Conservation (phyloP, 1,140 invertebrate genomes). For the Eumaeus atala region DNA sequence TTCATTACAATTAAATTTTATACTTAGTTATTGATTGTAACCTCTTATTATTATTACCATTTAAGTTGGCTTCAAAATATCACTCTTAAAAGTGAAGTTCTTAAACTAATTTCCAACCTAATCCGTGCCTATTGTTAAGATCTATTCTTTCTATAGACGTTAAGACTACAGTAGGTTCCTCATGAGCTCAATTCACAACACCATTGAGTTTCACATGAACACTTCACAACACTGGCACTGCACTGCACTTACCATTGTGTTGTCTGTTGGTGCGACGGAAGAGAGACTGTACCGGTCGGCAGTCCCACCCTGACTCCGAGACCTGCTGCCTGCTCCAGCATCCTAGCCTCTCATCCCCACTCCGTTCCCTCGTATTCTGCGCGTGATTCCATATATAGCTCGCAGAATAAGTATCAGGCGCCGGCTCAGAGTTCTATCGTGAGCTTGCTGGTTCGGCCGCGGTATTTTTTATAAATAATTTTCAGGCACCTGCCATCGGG, state of each 20-base stretch:
- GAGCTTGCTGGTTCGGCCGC: conserved; percentile 17
- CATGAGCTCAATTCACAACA: too few species aligned
- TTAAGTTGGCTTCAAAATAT: not conserved
- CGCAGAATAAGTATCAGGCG: conserved; percentile 24
- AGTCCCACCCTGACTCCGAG: conserved; percentile 71
- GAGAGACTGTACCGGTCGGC: conserved; percentile 66
- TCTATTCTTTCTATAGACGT: too few species aligned
- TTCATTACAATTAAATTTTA: too few species aligned
- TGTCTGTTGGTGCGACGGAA: conserved; percentile 61
- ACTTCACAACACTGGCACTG: conserved; percentile 37
- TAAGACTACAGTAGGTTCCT: too few species aligned
- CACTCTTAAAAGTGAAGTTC: not conserved
- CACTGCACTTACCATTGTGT: conserved; percentile 62
- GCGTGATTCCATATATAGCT: conserved; percentile 67
- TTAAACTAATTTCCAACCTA: not conserved
- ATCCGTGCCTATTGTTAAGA: too few species aligned
- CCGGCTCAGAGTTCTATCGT: not conserved
- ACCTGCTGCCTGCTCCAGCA: conserved; percentile 31
- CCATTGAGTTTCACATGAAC: conserved; percentile 19
- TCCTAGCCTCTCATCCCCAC: conserved; percentile 34
- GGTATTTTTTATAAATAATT: conserved; percentile 24
- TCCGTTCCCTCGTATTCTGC: conserved; percentile 20
- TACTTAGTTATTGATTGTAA: not conserved
- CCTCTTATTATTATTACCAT: not conserved
- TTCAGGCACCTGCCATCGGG: conserved; percentile 20